Evolutionary conservation across 2,888 invertebrate genomes (phyloP).

Genomic region (Argyresthia goedartella): DNA sequence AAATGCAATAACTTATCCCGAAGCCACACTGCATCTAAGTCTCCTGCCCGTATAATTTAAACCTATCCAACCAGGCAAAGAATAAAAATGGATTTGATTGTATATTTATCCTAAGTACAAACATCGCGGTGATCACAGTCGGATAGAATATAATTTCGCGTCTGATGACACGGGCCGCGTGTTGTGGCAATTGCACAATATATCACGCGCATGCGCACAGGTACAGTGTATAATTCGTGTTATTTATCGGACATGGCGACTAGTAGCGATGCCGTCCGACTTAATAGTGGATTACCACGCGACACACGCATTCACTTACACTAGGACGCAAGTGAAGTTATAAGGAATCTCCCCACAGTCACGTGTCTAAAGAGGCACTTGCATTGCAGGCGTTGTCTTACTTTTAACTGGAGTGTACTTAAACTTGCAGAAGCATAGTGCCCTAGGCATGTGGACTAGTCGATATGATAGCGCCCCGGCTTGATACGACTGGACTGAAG

Average conservation of each 20-base stretch:
- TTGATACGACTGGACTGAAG: too few species aligned
- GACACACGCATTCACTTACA: slow-evolving; percentile 40
- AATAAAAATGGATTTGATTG: slow-evolving; percentile 23
- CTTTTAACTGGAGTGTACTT: too few species aligned
- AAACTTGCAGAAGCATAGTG: too few species aligned
- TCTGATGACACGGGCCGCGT: slow-evolving; percentile 50
- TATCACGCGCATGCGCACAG: slow-evolving; percentile 55
- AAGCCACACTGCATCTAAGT: not conserved
- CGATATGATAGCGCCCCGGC: too few species aligned
- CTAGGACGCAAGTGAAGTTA: not conserved
- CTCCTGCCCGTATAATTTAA: slow-evolving; percentile 47
- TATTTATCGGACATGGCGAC: slow-evolving; percentile 54
- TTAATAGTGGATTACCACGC: slow-evolving; percentile 66
- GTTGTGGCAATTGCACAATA: slow-evolving; percentile 49
- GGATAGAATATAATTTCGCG: slow-evolving; percentile 55
- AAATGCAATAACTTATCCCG: not conserved
- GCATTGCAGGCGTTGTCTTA: too few species aligned
- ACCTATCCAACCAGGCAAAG: slow-evolving; percentile 41
- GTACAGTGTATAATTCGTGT: slow-evolving; percentile 63
- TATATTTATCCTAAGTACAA: slow-evolving; percentile 23
- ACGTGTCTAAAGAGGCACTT: too few species aligned
- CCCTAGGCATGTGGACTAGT: too few species aligned
- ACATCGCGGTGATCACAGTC: slow-evolving; percentile 28
- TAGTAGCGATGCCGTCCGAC: slow-evolving; percentile 46
- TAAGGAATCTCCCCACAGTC: too few species aligned